These are phyloP conservation scores for Cnemophilus loriae DNA, from an alignment of 2,113 vertebrate genomes.

Conservation along the genomic window DNA sequence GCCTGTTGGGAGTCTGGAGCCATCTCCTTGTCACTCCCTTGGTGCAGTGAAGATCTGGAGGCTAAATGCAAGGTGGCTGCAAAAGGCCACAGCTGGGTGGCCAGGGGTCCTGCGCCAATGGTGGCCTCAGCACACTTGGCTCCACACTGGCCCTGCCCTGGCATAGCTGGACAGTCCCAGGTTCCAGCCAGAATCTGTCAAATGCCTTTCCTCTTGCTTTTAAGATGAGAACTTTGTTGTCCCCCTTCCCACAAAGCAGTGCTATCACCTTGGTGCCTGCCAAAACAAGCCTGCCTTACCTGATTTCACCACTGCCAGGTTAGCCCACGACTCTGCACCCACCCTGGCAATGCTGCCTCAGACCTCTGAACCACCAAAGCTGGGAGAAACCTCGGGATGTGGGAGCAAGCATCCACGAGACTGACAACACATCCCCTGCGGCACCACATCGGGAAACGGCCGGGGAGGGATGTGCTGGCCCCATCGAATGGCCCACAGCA, in stretches of 20 bases:
- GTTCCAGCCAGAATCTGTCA: neutral
- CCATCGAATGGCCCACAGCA: neutral
- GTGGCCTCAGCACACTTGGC: fast-evolving
- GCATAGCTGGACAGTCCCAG: neutral
- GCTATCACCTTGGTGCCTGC: neutral
- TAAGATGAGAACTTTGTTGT: neutral
- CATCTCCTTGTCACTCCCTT: neutral
- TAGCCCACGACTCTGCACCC: neutral
- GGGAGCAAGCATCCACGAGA: fast-evolving
- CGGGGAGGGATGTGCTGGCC: neutral
- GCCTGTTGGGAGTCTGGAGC: neutral
- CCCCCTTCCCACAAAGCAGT: neutral
- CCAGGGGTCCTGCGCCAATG: fast-evolving
- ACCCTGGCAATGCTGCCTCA: neutral
- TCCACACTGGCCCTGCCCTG: fast-evolving
- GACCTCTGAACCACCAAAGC: neutral
- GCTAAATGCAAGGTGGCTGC: neutral
- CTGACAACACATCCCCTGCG: fast-evolving
- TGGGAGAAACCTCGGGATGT: neutral
- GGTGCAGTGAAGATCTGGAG: neutral
- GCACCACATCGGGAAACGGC: fast-evolving
- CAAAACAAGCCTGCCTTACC: neutral
- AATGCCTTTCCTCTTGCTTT: neutral
- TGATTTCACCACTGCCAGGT: neutral
- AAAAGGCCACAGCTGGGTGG: neutral